Evolutionary conservation across 1,140 invertebrate genomes (phyloP).

Genomic region (Nylanderia fulva): DNA sequence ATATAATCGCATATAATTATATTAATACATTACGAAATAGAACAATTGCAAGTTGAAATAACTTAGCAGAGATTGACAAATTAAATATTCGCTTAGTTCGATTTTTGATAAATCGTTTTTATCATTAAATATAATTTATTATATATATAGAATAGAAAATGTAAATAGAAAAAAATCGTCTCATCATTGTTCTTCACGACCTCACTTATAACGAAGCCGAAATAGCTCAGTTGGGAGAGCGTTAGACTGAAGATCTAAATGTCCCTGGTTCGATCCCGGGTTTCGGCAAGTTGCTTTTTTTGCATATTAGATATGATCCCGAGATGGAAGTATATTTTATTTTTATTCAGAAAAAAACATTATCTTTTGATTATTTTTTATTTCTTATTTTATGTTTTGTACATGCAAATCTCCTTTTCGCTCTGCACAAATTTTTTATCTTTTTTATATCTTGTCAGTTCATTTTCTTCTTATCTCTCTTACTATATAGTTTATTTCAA

Average conservation of each 20-base stretch:
- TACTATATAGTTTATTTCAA: no score
- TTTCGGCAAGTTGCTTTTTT: constrained; percentile 74
- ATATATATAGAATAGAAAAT: not conserved
- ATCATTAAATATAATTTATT: not conserved
- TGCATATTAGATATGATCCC: not conserved
- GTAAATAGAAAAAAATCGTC: not conserved
- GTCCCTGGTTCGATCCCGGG: constrained; percentile 80
- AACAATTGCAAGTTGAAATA: not conserved
- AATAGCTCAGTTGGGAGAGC: constrained; percentile 80
- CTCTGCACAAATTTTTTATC: not conserved
- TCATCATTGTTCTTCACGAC: not conserved
- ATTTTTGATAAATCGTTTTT: not conserved
- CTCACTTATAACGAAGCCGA: constrained; percentile 43
- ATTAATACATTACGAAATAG: not conserved
- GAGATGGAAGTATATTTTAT: not conserved
- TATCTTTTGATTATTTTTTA: not conserved
- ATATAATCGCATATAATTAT: not conserved
- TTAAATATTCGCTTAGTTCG: no score
- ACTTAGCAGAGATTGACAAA: not conserved
- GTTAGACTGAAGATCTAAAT: constrained; percentile 79
- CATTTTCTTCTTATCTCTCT: not conserved
- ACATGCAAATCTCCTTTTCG: not conserved
- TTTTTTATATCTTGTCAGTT: not conserved
- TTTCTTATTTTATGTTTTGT: not conserved
- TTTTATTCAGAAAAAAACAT: not conserved